Percentiles rank a stretch among this genome's conserved stretches.
Conservation (phyloP, 2,113 vertebrate genomes). For the Pygoscelis antarcticus region DNA sequence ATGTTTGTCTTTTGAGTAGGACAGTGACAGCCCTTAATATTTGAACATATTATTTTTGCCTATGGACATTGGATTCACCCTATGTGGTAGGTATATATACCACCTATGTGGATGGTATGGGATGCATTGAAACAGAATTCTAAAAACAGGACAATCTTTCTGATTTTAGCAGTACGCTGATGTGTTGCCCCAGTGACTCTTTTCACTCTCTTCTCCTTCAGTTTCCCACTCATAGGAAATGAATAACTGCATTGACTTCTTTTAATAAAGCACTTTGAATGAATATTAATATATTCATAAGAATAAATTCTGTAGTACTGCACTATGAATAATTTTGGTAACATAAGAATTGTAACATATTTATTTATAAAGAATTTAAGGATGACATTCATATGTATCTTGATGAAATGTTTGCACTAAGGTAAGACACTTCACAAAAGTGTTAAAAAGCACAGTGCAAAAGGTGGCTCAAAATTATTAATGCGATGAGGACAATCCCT, state of each 20-base stretch:
- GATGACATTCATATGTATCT: not conserved
- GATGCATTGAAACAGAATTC: not conserved
- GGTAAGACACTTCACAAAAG: not conserved
- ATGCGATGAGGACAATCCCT: not conserved
- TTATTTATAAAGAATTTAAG: not conserved
- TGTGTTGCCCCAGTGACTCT: not conserved
- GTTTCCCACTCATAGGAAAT: not conserved
- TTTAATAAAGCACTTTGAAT: not conserved
- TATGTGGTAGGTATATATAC: too few relatives aligned
- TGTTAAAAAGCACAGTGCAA: not conserved
- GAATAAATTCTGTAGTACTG: not conserved
- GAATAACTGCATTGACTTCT: not conserved
- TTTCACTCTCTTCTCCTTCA: not conserved
- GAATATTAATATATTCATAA: not conserved
- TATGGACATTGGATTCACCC: fast-evolving
- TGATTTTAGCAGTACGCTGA: not conserved
- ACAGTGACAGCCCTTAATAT: not conserved
- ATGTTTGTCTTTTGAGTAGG: not conserved
- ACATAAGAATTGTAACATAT: not conserved
- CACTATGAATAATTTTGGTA: not conserved
- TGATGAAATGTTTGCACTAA: not conserved
- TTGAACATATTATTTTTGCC: not conserved
- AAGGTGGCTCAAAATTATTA: not conserved
- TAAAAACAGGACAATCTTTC: not conserved
- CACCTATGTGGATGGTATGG: not conserved